Evolutionary conservation across 2,797 vertebrate species (phyloP), one percentile per base, ranked within the genome.

Genomic region (Tangara arthus): DNA sequence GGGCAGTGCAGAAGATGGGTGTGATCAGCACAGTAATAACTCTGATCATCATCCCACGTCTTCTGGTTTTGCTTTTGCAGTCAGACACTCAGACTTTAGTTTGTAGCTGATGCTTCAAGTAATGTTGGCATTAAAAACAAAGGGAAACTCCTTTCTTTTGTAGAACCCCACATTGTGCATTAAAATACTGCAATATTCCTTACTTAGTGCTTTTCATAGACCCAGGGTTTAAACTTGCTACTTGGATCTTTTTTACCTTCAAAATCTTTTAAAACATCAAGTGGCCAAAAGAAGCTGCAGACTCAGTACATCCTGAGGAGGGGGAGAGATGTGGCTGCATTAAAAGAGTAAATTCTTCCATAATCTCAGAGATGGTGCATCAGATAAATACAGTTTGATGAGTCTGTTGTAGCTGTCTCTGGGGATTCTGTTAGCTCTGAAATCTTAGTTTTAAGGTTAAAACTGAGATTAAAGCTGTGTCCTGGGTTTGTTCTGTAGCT

Each of bases 401-500:
- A 9, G 8, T 5, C 22, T 68, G 27, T 8, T 57, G 32, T 22
- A 41, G 75, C 35, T 84, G 24, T 79, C 88, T 35, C 26, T 44
- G 47, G n/a, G 6, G 10, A 14, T 64, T 81, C 11, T 63, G 0
- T 50, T 35, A 24, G 53, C 46, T 64, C 53, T 92, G 70, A 41
- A 65, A 30, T 80, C 34, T 35, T 21, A n/a, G 23, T 44, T 52
- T 80, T 34, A 21, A 34, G 56, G 3, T 47, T 2, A 18, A 61
- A 4, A 4, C 39, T 12, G 0, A 34, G 55, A 12, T 47, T 3
- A 12, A 63, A 2, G 2, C 46, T 30, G 0, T 75, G 1, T 71
- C n/a, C 56, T 82, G 56, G 21, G 2, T 84, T 60, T 94, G 30
- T 70, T 71, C 23, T 73, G 68, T 87, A 99, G 99, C 96, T 99